phyloP scores from a whole-genome alignment of 2,797 vertebrate species.

The Serranus cabrilla region DNA sequence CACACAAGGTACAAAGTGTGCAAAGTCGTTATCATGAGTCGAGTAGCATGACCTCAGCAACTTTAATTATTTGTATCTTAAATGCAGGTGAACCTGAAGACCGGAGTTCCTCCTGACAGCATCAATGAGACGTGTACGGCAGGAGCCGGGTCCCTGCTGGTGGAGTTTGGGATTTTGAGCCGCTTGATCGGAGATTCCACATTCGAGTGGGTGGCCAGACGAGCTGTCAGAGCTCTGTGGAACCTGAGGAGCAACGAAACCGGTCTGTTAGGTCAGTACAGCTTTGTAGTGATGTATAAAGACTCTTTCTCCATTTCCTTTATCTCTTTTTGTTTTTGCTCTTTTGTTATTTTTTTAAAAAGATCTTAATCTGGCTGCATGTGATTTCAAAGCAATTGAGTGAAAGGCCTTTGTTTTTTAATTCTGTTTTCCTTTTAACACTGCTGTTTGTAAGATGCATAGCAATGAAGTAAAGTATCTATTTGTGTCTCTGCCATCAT shows the following conservation, averaged over 20 bases:
- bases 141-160: conserved; percentile 94
- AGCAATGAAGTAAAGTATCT: no score
- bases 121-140: conserved; percentile 97
- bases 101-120: conserved; percentile 92
- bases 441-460: no score
- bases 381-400: no score
- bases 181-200: conserved; percentile 96
- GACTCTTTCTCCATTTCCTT: not conserved
- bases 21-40: not conserved
- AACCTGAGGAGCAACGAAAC: conserved; percentile 95
- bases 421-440: no score
- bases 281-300: not conserved
- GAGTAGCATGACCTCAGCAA: not conserved
- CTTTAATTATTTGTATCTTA: not conserved
- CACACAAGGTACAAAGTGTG: not conserved
- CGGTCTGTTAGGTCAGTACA: conserved; percentile 89
- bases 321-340: not conserved
- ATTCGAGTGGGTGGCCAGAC: conserved; percentile 96
- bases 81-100: conserved; percentile 95
- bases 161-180: conserved; percentile 98
- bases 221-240: conserved; percentile 96
- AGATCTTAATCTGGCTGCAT: no score
- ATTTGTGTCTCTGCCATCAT: no score
- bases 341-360: not conserved
- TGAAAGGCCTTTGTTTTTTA: no score